Conservation (phyloP, 2,888 invertebrate species). For the Xylota sylvarum region DNA sequence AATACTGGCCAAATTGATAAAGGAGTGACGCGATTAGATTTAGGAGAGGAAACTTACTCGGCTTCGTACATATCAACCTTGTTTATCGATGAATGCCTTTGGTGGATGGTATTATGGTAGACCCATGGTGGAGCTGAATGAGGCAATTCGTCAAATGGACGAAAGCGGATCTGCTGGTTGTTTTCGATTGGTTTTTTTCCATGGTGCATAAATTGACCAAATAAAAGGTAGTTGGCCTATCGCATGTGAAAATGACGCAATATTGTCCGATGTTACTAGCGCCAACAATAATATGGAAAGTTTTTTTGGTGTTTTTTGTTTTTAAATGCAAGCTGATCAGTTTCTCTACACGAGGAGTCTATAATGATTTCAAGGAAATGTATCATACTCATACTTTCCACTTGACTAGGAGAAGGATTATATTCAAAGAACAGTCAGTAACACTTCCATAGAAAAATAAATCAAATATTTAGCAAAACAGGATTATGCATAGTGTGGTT, state of each 20-base stretch:
- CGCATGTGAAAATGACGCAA: constrained; percentile 31
- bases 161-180: neutral
- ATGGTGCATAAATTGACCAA: neutral
- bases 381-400: no score
- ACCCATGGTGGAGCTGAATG: neutral
- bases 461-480: no score
- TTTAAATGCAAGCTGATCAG: neutral
- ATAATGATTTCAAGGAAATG: no score
- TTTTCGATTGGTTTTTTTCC: neutral
- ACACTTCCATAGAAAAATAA: no score
- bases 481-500: no score
- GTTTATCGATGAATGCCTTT: constrained; percentile 26
- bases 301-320: no score
- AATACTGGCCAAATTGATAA: constrained; percentile 42
- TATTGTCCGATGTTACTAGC: neutral
- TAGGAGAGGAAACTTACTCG: constrained; percentile 13
- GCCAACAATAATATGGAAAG: no score
- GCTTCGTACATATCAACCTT: constrained; percentile 38
- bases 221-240: neutral
- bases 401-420: no score
- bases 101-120: no score
- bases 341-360: no score
- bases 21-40: constrained; percentile 65
- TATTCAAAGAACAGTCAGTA: no score
- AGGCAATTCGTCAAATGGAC: constrained; percentile 6